Base-by-base conservation (phyloP, 2,113 vertebrate genomes). In the Oreochromis tanganicae region DNA sequence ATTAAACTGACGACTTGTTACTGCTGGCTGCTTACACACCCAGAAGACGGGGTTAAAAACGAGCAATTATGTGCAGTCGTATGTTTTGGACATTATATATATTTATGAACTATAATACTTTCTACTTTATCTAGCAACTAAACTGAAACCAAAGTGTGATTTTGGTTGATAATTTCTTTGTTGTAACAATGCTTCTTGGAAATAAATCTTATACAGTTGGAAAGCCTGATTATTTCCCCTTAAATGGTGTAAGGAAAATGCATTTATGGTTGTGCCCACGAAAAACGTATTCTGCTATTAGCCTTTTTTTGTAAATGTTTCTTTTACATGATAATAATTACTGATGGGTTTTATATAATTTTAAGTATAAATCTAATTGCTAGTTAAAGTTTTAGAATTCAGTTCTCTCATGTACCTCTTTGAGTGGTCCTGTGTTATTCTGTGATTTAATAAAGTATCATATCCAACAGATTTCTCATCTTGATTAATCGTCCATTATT, bases 281-380 rank as follows among this genome's bases (percentile, higher is more conserved):
- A 59, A 59, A 59, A 61, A 0, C 0, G 5, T 63, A 19, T 63
- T 63, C 59, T 61, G 57, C 29, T 10, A 0, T 17, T 34, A 61
- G 9, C 29, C 29, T 32, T 32, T 61, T 32, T 61, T 61, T 36
- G 7, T 8, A 36, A 36, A 36, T 36, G 34, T 36, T 36, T 19
- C 29, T 61, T 61, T 34, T 61, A 34, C 29, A 19, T 19, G 14
- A 61, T 61, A 59, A 59, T 27, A 34, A 61, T 61, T 34, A 34
- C 29, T 59, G 24, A 16, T 1, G 24, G 56, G 21, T 21, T 21
- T 29, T 27, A 16, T 9, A 4, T 13, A 29, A 59, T 29, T 29
- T 59, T 61, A 34, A 1, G 29, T 19, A 61, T 6, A 61, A 34
- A 34, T 61, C 29, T 19, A 61, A 63, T 4, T 10, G 16, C 29